A percentile compares a stretch with the other conserved stretches of the same genome.
These are phyloP conservation scores for Trileptium ribeirensis DNA, from an alignment of 2,888 invertebrate genomes.

Conservation along the genomic window DNA sequence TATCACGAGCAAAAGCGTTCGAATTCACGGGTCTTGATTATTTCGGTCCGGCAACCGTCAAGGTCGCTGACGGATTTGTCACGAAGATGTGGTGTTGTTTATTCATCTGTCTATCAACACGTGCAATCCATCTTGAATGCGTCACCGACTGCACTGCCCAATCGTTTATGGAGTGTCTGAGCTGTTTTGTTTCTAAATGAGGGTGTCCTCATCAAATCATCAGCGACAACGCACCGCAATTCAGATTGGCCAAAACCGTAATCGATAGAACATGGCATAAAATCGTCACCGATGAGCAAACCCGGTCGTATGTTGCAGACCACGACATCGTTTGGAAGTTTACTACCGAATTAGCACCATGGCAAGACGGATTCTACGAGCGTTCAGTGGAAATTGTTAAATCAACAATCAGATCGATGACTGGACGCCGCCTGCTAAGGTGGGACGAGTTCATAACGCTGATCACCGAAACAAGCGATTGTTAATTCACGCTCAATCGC, in stretches of 20 bases:
- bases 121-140: constrained; percentile 20
- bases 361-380: constrained; percentile 55
- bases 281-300: neutral
- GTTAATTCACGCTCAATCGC: no score
- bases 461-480: no score
- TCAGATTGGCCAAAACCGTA: constrained; percentile 49
- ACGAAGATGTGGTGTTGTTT: no score
- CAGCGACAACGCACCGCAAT: constrained; percentile 53
- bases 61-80: constrained; percentile 29
- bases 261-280: constrained; percentile 26
- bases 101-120: constrained; percentile 22
- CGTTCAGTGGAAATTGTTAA: constrained; percentile 51
- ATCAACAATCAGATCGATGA: no score
- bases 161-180: constrained; percentile 44
- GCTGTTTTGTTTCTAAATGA: constrained; percentile 47
- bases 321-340: constrained; percentile 44
- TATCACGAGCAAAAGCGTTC: neutral
- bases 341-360: no score
- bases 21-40: constrained; percentile 2
- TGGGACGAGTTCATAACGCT: no score
- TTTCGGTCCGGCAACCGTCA: constrained; percentile 4
- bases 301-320: constrained; percentile 11
- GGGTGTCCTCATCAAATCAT: constrained; percentile 47
- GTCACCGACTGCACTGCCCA: constrained; percentile 41
- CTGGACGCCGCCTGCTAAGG: no score